A percentile compares a stretch with the other conserved stretches of the same genome.
Evolutionary conservation across 2,797 vertebrate species (phyloP).

Genomic region (Pampus argenteus): DNA sequence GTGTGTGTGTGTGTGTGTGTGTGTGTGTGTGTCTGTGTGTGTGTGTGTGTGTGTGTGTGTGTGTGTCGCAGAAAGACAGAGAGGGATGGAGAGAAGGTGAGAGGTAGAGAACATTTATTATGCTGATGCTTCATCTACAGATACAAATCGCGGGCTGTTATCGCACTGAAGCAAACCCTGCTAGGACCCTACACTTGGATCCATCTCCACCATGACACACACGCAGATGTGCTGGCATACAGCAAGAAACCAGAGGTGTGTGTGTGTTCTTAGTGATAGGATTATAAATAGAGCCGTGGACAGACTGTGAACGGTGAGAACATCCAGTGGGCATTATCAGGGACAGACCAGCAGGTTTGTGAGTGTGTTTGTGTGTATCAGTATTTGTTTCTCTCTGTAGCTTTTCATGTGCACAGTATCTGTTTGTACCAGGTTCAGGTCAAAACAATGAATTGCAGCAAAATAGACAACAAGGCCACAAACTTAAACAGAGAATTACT

Average conservation of each 20-base stretch:
- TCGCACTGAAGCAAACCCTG: conserved; percentile 85
- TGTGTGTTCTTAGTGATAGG: conserved; percentile 69
- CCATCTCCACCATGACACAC: conserved; percentile 71
- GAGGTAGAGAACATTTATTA: conserved; percentile 73
- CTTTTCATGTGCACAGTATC: conserved; percentile 23
- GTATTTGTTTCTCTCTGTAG: conserved; percentile 30
- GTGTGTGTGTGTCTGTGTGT: too few species aligned
- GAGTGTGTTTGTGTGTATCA: conserved; percentile 47
- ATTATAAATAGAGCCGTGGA: conserved; percentile 80
- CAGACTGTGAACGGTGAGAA: conserved; percentile 78
- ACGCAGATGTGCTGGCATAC: conserved; percentile 20
- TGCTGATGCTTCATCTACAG: conserved; percentile 76
- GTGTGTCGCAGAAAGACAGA: conserved; percentile 31
- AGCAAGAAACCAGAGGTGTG: conserved; percentile 20
- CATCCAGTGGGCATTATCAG: conserved; percentile 75
- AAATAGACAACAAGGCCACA: background rate
- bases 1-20: too few species aligned
- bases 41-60: too few species aligned
- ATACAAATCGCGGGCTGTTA: conserved; percentile 82
- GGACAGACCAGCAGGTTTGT: conserved; percentile 61
- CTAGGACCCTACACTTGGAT: conserved; percentile 87
- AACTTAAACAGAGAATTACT: background rate
- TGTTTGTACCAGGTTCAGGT: conserved; percentile 13
- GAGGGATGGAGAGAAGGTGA: conserved; percentile 71
- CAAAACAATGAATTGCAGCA: background rate